These are phyloP conservation scores for Sitobion miscanthi DNA, from an alignment of 1,140 invertebrate genomes.

Conservation along the genomic window DNA sequence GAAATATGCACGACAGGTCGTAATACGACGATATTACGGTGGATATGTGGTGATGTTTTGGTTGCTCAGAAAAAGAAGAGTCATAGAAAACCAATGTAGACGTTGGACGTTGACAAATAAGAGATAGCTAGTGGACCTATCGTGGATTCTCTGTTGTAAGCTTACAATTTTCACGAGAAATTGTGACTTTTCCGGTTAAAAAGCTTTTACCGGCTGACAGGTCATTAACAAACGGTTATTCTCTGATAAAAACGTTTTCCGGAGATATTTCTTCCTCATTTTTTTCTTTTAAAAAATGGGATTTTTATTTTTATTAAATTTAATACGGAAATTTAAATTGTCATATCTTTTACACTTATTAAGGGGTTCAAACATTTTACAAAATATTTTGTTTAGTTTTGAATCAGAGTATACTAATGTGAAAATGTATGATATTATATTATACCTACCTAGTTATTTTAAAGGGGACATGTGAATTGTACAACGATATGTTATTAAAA, in stretches of 20 bases:
- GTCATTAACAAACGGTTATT: constrained; percentile 22
- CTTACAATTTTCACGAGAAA: neutral
- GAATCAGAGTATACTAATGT: neutral
- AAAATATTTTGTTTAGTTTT: neutral
- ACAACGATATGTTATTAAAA: neutral
- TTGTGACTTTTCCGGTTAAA: neutral
- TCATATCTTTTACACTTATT: neutral
- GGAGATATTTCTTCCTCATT: neutral
- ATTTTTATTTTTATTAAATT: neutral
- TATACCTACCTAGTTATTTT: neutral
- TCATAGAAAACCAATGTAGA: neutral
- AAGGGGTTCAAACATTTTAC: neutral
- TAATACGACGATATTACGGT: neutral
- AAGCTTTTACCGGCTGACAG: constrained; percentile 50
- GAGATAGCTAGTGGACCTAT: neutral
- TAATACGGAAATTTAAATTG: neutral
- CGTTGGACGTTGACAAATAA: constrained; percentile 35
- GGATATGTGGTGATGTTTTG: neutral
- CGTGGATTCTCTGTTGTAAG: neutral
- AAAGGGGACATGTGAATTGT: neutral
- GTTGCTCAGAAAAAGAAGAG: neutral
- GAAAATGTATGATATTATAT: neutral
- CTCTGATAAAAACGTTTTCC: neutral
- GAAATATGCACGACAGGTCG: neutral
- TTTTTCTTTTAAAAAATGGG: neutral